Conservation (phyloP, 2,888 invertebrate genomes). For the Monoplex corrugatus region DNA sequence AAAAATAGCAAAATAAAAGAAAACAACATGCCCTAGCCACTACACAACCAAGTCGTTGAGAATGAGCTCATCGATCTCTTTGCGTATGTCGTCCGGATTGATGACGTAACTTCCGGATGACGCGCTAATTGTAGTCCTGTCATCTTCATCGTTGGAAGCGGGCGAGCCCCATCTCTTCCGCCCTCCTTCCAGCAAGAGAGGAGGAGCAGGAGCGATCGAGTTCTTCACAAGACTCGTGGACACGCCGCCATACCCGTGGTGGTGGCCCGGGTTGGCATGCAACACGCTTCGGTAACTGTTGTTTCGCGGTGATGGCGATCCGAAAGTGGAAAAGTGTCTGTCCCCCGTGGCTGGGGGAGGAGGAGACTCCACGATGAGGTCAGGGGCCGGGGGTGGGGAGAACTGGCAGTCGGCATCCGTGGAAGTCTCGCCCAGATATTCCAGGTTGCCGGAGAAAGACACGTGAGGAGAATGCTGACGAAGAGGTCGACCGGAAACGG, state of each 20-base stretch:
- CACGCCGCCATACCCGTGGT: constrained; percentile 36
- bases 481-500: constrained; percentile 14
- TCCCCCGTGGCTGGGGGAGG: constrained; percentile 36
- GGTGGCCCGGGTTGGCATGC: constrained; percentile 30
- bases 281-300: constrained; percentile 34
- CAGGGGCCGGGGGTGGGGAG: constrained; percentile 36
- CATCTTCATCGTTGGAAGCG: constrained; percentile 52
- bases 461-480: constrained; percentile 49
- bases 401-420: constrained; percentile 23
- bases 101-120: constrained; percentile 61
- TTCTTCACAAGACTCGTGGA: constrained; percentile 34
- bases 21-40: not conserved
- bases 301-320: not conserved
- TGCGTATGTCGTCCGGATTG: constrained; percentile 58
- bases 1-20: not conserved
- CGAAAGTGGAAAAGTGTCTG: constrained; percentile 36
- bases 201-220: not conserved
- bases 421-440: constrained; percentile 44
- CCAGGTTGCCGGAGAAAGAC: constrained; percentile 50
- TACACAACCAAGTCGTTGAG: constrained; percentile 54
- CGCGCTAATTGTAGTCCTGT: constrained; percentile 55
- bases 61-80: constrained; percentile 57
- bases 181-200: not conserved
- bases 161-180: constrained; percentile 45
- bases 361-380: constrained; percentile 24